phyloP scores from a whole-genome alignment of 2,797 vertebrate species.

The Podarcis siculus region DNA sequence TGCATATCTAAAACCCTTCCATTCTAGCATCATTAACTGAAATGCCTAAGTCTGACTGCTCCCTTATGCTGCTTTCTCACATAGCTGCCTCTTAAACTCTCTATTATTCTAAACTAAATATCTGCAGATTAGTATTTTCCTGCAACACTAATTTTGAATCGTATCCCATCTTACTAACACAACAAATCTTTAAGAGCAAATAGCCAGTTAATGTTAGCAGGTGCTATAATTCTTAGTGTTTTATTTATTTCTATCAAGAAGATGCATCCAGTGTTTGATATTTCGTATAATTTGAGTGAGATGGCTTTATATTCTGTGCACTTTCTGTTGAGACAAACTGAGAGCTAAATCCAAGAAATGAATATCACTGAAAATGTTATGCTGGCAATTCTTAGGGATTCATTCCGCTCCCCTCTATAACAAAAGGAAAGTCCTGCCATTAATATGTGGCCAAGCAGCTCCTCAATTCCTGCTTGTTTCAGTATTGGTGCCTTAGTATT shows the following conservation, averaged over 20 bases:
- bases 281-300: too few relatives aligned
- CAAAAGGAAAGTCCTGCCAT: neutral
- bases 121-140: neutral
- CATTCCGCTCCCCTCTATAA: too few relatives aligned
- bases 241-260: neutral
- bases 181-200: neutral
- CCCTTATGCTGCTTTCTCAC: neutral
- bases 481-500: neutral
- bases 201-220: neutral
- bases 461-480: neutral
- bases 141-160: neutral
- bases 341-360: too few relatives aligned
- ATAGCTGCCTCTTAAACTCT: neutral
- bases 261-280: too few relatives aligned
- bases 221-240: neutral
- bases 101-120: neutral
- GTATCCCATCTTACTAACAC: neutral
- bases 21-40: constrained; percentile 5
- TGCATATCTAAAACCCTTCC: neutral
- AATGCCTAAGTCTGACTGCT: neutral
- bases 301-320: too few relatives aligned
- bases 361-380: too few relatives aligned
- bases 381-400: too few relatives aligned
- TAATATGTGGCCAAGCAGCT: neutral
- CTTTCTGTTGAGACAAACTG: too few relatives aligned